Evolutionary conservation across 2,888 invertebrate species (phyloP).

Genomic region (Schizotus pectinicornis): DNA sequence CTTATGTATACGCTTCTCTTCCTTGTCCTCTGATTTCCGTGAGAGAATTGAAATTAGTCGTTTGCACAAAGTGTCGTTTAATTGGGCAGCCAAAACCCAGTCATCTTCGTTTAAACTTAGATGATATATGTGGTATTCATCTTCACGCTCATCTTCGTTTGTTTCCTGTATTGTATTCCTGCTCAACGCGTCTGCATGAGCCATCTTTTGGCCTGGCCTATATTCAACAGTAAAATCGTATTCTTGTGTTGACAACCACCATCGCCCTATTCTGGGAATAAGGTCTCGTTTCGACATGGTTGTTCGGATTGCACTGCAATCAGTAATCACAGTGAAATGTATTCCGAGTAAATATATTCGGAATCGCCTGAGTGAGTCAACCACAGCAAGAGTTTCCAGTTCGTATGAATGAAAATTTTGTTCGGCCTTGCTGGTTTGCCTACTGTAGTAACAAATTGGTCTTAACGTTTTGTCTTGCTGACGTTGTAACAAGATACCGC

Average conservation of each 20-base stretch:
- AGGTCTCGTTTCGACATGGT: conserved; percentile 27
- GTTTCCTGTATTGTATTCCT: conserved; percentile 19
- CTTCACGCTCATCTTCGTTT: neutral
- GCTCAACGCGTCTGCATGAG: conserved; percentile 41
- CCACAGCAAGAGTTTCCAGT: conserved; percentile 25
- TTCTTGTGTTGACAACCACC: conserved; percentile 43
- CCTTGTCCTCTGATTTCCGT: too few relatives aligned
- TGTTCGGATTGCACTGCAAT: conserved; percentile 19
- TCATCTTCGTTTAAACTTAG: conserved; percentile 14
- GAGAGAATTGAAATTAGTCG: conserved; percentile 4
- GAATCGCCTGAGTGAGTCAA: conserved; percentile 10
- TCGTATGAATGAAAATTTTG: conserved; percentile 27
- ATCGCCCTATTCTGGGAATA: conserved; percentile 33
- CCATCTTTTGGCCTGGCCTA: conserved; percentile 39
- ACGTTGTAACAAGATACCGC: conserved; percentile 40
- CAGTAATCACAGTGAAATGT: conserved; percentile 20
- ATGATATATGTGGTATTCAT: neutral
- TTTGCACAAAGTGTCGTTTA: neutral
- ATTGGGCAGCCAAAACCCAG: conserved; percentile 29
- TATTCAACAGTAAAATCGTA: conserved; percentile 39
- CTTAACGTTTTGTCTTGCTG: conserved; percentile 31
- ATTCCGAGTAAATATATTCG: conserved; percentile 8
- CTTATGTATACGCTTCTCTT: too few relatives aligned
- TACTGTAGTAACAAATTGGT: conserved; percentile 41
- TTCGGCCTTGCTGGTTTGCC: conserved; percentile 19